Conservation (phyloP, 2,888 invertebrate species). For the Halocaridina rubra region DNA sequence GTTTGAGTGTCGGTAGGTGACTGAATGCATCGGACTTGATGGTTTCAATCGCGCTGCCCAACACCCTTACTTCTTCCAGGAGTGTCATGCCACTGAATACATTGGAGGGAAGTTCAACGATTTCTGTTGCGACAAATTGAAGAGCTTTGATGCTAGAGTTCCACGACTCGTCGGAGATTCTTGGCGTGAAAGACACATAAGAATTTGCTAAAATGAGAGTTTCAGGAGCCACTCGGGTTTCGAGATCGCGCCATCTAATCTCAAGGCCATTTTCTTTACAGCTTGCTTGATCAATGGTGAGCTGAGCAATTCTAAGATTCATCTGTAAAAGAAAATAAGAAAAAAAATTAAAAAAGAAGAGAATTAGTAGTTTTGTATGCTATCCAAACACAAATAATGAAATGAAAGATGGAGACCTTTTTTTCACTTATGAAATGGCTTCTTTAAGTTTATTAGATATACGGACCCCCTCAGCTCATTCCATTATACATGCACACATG, state of each 20-base stretch:
- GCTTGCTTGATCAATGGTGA: slow-evolving; percentile 36
- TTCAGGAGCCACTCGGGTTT: slow-evolving; percentile 23
- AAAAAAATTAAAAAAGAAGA: too few species aligned
- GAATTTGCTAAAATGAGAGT: neutral
- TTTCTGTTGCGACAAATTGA: neutral
- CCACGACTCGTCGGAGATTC: neutral
- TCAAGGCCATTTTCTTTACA: slow-evolving; percentile 15
- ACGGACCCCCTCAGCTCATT: neutral
- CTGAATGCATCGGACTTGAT: slow-evolving; percentile 20
- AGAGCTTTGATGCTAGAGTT: slow-evolving; percentile 21
- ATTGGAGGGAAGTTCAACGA: neutral
- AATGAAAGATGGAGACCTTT: neutral
- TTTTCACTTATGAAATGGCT: neutral
- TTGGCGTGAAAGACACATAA: neutral
- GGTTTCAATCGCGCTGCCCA: neutral
- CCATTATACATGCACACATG: neutral
- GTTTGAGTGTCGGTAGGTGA: neutral
- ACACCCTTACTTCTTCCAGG: slow-evolving; percentile 2
- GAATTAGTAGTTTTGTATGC: too few species aligned
- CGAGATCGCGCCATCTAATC: slow-evolving; percentile 21
- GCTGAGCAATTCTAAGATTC: neutral
- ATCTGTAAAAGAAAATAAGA: neutral
- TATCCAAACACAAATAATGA: neutral
- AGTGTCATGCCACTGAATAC: slow-evolving; percentile 28
- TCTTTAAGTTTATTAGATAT: neutral